These are phyloP conservation scores for Elaphurus davidianus DNA, from an alignment of 2,113 vertebrate genomes.

Conservation along the genomic window DNA sequence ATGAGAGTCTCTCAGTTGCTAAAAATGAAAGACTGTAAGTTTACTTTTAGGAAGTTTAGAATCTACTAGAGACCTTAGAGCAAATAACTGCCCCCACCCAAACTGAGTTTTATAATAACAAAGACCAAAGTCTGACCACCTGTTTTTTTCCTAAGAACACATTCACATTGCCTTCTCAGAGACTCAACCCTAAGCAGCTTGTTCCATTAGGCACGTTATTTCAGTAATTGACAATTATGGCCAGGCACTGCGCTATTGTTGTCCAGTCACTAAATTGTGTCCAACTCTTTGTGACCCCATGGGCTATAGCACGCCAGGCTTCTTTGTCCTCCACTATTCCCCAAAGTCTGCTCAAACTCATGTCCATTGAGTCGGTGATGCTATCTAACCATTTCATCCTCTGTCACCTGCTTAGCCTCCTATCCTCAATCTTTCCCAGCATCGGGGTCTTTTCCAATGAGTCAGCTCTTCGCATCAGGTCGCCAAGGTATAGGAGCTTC, in stretches of 20 bases:
- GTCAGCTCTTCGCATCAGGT: background rate
- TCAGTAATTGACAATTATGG: background rate
- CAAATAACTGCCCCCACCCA: background rate
- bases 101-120: background rate
- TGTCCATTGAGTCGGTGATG: background rate
- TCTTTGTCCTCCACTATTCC: background rate
- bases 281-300: background rate
- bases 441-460: background rate
- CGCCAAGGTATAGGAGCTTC: background rate
- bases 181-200: background rate
- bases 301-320: background rate
- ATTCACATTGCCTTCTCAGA: background rate
- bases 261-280: background rate
- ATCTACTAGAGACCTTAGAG: background rate
- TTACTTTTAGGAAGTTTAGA: background rate
- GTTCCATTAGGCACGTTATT: background rate
- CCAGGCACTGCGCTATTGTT: background rate
- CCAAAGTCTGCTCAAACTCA: background rate
- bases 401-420: accelerated
- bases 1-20: background rate
- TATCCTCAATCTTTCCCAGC: background rate
- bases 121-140: background rate
- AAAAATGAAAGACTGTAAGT: background rate
- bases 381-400: background rate
- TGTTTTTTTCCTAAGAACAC: background rate